Percentiles rank a stretch among this genome's conserved stretches.
These are phyloP conservation scores for Anabacerthia variegaticeps DNA, from an alignment of 2,797 vertebrate genomes.

Conservation along the genomic window DNA sequence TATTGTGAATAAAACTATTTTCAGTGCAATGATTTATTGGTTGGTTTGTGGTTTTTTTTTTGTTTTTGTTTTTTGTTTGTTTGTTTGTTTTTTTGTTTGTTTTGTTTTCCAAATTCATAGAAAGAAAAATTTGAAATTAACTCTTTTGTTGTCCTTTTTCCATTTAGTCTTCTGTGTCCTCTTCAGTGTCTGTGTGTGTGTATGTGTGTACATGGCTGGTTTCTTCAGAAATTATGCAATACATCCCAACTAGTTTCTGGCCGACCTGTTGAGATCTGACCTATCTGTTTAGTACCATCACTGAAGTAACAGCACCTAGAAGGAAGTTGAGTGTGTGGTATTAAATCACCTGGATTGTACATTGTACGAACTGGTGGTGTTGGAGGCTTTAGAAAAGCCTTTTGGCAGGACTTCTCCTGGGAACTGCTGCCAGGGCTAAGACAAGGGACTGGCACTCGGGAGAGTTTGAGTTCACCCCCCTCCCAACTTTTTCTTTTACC, in stretches of 20 bases:
- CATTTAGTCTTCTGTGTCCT: background rate
- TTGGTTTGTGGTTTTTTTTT: background rate
- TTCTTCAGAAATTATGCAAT: background rate
- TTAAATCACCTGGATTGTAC: background rate
- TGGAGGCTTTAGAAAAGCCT: background rate
- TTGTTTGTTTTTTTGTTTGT: too few species aligned
- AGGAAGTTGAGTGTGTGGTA: background rate
- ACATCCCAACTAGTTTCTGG: background rate
- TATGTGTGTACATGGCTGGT: background rate
- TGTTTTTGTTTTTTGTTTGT: background rate
- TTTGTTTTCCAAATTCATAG: background rate
- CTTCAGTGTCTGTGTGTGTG: background rate
- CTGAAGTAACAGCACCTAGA: background rate
- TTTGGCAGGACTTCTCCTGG: background rate
- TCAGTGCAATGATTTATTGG: background rate
- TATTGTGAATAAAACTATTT: background rate
- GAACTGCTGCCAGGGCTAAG: background rate
- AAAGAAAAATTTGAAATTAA: background rate
- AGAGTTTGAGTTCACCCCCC: background rate
- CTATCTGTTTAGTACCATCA: background rate
- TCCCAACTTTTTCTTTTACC: background rate
- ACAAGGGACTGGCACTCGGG: rapidly evolving
- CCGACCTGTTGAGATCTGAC: background rate
- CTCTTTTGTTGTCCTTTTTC: background rate
- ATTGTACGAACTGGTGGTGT: background rate